Percentiles rank a stretch among this genome's conserved stretches.
Evolutionary conservation across 2,797 vertebrate genomes (phyloP).

Genomic region (Anabacerthia variegaticeps): DNA sequence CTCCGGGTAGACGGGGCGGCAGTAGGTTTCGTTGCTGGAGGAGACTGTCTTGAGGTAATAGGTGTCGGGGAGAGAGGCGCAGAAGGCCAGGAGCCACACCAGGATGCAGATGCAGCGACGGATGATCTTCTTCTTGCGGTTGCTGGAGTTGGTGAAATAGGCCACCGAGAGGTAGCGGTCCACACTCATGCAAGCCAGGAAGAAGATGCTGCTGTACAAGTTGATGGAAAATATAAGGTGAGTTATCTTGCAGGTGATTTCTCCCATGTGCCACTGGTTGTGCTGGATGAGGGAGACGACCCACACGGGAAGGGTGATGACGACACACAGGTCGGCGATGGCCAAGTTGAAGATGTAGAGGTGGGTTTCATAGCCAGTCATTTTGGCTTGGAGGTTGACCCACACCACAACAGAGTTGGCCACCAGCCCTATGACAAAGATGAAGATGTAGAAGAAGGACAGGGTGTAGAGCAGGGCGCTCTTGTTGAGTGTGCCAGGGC

Average conservation of each 20-base stretch:
- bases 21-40: slow-evolving; percentile 84
- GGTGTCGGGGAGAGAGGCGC: slow-evolving; percentile 88
- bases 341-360: slow-evolving; percentile 93
- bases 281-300: slow-evolving; percentile 90
- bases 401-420: slow-evolving; percentile 93
- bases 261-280: slow-evolving; percentile 93
- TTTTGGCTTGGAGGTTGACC: slow-evolving; percentile 90
- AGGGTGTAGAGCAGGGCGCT: slow-evolving; percentile 84
- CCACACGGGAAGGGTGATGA: slow-evolving; percentile 92
- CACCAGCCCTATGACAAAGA: slow-evolving; percentile 89
- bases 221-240: slow-evolving; percentile 95
- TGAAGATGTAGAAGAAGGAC: slow-evolving; percentile 90
- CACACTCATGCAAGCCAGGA: slow-evolving; percentile 94
- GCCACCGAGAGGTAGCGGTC: slow-evolving; percentile 90
- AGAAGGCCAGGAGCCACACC: slow-evolving; percentile 92
- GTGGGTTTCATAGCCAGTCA: slow-evolving; percentile 90
- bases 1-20: slow-evolving; percentile 88
- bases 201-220: slow-evolving; percentile 95
- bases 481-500: slow-evolving; percentile 81
- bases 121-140: slow-evolving; percentile 74
- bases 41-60: slow-evolving; percentile 89
- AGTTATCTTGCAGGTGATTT: slow-evolving; percentile 90
- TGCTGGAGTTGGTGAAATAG: slow-evolving; percentile 72
- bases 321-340: slow-evolving; percentile 90
- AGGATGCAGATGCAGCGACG: slow-evolving; percentile 83